Evolutionary conservation across 1,140 invertebrate species (phyloP).

Genomic region (Cotesia vestalis): DNA sequence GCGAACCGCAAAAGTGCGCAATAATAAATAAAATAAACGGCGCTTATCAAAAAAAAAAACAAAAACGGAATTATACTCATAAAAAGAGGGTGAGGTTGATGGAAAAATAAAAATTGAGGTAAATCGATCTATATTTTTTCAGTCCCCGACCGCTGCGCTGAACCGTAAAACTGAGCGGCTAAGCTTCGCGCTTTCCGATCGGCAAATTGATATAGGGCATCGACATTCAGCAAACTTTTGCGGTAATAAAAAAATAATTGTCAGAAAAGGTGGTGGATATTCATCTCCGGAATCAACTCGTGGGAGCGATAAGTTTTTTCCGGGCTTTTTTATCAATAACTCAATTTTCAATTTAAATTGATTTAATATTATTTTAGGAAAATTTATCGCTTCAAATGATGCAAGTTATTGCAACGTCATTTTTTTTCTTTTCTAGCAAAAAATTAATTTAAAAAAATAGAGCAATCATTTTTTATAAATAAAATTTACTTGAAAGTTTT

Average conservation of each 20-base stretch:
- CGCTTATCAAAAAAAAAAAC: not conserved
- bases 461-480: too few relatives aligned
- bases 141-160: constrained; percentile 18
- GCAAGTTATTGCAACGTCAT: too few relatives aligned
- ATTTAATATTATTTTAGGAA: too few relatives aligned
- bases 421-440: too few relatives aligned
- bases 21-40: constrained; percentile 19
- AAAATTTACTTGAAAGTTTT: too few relatives aligned
- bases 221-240: constrained; percentile 11
- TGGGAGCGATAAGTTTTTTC: constrained; percentile 23
- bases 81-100: not conserved
- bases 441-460: too few relatives aligned
- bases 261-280: constrained; percentile 16
- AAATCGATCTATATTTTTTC: constrained; percentile 33
- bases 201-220: constrained; percentile 35
- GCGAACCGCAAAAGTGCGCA: not conserved
- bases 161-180: constrained; percentile 36
- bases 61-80: not conserved
- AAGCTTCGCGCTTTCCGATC: constrained; percentile 41
- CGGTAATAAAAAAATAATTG: constrained; percentile 25
- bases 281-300: constrained; percentile 12
- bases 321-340: too few relatives aligned
- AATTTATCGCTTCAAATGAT: too few relatives aligned
- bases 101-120: not conserved
- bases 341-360: too few relatives aligned